Conservation (phyloP, 2,888 invertebrate genomes). For the Physocephala rufipes region DNA sequence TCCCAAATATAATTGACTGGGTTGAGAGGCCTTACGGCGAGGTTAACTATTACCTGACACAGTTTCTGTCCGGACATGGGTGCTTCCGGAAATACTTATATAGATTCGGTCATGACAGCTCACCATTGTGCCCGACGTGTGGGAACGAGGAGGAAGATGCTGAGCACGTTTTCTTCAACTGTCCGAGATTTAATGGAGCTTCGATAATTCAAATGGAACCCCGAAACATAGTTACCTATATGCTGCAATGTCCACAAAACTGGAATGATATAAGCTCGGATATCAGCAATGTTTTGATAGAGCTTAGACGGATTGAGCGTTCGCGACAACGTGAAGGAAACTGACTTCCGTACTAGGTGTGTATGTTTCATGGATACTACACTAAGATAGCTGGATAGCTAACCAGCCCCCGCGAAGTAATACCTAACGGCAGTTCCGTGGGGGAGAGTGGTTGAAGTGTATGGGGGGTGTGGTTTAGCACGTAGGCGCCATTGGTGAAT, state of each 20-base stretch:
- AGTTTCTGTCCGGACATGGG: constrained; percentile 12
- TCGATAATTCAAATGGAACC: no score
- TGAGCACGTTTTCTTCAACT: no score
- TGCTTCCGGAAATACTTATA: constrained; percentile 1
- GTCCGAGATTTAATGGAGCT: no score
- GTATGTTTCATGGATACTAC: background rate
- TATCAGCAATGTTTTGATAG: no score
- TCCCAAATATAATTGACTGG: background rate
- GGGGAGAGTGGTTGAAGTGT: background rate
- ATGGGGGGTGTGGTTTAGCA: constrained; percentile 17
- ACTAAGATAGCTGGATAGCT: background rate
- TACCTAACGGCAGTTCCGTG: constrained; percentile 16
- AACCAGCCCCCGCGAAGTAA: constrained; percentile 9
- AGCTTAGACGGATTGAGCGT: no score
- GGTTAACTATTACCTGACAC: background rate
- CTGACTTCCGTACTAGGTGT: no score
- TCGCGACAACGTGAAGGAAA: no score
- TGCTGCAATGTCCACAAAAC: no score
- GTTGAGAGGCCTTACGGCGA: background rate
- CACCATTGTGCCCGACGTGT: no score
- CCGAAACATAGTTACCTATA: no score
- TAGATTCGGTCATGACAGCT: background rate
- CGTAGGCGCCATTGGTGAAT: background rate
- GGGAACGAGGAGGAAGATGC: no score
- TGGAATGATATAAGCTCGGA: no score